phyloP scores from a whole-genome alignment of 23 tunicate genomes.

The Clavelina lepadiformis region DNA sequence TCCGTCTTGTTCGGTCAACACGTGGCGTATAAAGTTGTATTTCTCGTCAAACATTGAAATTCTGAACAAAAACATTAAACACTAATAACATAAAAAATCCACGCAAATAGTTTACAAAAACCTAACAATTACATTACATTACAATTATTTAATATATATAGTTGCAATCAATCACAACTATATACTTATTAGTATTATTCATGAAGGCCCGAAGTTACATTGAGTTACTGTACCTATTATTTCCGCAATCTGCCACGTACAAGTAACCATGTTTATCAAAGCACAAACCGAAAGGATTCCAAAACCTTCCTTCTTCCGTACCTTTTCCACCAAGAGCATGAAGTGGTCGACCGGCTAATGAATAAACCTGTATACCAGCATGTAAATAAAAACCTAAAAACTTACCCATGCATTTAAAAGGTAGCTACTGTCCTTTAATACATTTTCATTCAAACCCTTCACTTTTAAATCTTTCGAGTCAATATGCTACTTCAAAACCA shows the following conservation, averaged over 20 bases:
- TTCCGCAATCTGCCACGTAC: conserved; percentile 89
- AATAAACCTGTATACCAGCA: conserved; percentile 39
- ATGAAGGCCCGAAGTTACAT: neutral
- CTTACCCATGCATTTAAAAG: no score
- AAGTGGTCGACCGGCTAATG: conserved; percentile 77
- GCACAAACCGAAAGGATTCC: conserved; percentile 88
- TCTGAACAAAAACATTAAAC: conserved; percentile 20
- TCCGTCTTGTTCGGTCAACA: conserved; percentile 57
- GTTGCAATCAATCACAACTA: neutral
- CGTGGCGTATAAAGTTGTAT: conserved; percentile 62
- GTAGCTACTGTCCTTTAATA: no score
- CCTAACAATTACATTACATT: neutral
- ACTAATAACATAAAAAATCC: neutral
- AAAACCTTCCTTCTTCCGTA: conserved; percentile 61
- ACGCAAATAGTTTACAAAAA: neutral
- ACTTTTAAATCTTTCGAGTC: no score
- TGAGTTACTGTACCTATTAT: conserved; percentile 50
- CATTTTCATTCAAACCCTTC: no score
- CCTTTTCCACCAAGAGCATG: conserved; percentile 72
- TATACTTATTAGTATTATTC: neutral
- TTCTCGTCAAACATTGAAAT: conserved; percentile 55
- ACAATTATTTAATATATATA: neutral
- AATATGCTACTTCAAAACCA: no score
- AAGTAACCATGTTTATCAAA: conserved; percentile 44
- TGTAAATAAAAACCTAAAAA: neutral